Evolutionary conservation across 2,888 invertebrate species (phyloP).

Genomic region (Lasioglossum morio): DNA sequence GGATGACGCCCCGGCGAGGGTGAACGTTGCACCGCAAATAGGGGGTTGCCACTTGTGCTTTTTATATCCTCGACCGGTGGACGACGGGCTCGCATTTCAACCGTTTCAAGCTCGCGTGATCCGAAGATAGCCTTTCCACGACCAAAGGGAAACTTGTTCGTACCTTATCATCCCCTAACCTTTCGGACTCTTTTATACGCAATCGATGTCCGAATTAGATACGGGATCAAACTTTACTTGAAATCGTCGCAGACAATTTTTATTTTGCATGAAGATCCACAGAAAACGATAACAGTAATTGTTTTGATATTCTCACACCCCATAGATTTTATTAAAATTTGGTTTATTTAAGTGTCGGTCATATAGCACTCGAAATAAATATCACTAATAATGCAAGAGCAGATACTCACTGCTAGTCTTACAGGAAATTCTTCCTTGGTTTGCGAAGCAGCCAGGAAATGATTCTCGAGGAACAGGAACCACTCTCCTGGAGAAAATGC

Average conservation of each 20-base stretch:
- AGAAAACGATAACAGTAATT: too few species aligned
- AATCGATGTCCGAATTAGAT: not conserved
- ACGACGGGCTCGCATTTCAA: not conserved
- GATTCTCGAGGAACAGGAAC: not conserved
- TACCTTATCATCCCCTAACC: not conserved
- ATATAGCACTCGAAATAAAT: not conserved
- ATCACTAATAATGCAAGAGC: not conserved
- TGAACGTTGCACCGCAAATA: constrained; percentile 1
- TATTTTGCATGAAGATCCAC: too few species aligned
- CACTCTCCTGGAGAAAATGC: not conserved
- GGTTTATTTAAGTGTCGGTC: too few species aligned
- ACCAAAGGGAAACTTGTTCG: not conserved
- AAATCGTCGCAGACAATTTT: too few species aligned
- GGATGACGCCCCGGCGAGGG: not conserved
- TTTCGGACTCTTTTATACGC: not conserved
- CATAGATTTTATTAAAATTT: not conserved
- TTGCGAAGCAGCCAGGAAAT: not conserved
- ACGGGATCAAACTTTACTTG: not conserved
- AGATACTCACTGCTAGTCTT: not conserved
- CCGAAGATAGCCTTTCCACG: not conserved
- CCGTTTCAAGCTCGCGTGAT: not conserved
- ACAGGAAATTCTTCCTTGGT: not conserved
- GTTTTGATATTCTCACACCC: not conserved
- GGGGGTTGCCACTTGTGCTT: not conserved
- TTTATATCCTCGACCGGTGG: not conserved